These are phyloP conservation scores for Drosophila algonquin DNA, from an alignment of 2,888 invertebrate genomes.

Conservation along the genomic window DNA sequence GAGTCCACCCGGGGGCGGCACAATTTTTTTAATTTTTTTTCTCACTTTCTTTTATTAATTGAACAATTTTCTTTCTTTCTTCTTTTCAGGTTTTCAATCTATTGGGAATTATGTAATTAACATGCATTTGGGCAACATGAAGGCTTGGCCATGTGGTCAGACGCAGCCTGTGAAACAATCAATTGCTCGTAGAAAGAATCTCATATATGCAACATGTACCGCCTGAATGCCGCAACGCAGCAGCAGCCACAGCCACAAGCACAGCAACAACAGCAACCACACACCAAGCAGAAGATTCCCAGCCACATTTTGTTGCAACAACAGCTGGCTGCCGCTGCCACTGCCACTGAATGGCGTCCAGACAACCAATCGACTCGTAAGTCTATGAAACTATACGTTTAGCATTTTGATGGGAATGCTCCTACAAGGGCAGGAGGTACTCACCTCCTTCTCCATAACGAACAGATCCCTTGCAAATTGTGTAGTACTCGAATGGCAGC, in stretches of 20 bases:
- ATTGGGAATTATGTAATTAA: constrained; percentile 60
- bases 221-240: constrained; percentile 81
- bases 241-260: constrained; percentile 71
- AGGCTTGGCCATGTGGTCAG: constrained; percentile 68
- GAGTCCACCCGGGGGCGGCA: constrained; percentile 96
- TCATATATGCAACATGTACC: constrained; percentile 82
- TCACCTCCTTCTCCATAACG: too few relatives aligned
- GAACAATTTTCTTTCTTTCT: not conserved
- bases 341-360: constrained; percentile 14
- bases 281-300: constrained; percentile 45
- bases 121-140: constrained; percentile 70
- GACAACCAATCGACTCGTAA: too few relatives aligned
- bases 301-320: constrained; percentile 80
- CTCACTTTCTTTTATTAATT: not conserved
- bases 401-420: too few relatives aligned
- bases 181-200: constrained; percentile 65
- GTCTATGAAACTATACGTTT: too few relatives aligned
- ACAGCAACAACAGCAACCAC: constrained; percentile 58
- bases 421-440: too few relatives aligned
- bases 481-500: too few relatives aligned
- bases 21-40: not conserved
- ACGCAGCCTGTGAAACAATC: constrained; percentile 37
- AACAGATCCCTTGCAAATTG: too few relatives aligned
- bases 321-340: constrained; percentile 74
- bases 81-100: constrained; percentile 4